These are phyloP conservation scores for Gobionotothen gibberifrons DNA, from an alignment of 2,797 vertebrate species.

Conservation along the genomic window DNA sequence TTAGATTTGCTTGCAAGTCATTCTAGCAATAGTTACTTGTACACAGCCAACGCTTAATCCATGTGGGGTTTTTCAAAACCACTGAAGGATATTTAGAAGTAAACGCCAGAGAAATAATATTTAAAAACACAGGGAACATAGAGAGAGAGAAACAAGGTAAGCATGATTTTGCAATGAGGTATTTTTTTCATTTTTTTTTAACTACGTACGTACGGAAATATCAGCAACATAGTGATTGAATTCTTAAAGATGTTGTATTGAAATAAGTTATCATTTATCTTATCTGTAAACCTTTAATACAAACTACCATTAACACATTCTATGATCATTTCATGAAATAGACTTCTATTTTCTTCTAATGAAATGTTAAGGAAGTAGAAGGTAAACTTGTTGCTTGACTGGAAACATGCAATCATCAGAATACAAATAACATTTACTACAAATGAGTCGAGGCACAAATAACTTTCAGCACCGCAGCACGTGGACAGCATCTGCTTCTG, in stretches of 20 bases:
- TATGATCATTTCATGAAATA: background rate
- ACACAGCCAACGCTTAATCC: conserved; percentile 36
- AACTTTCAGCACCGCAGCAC: conserved; percentile 67
- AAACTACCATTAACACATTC: background rate
- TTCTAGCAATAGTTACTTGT: conserved; percentile 40
- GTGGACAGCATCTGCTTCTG: conserved; percentile 48
- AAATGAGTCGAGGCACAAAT: conserved; percentile 24
- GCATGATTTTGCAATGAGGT: background rate
- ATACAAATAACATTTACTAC: conserved; percentile 29
- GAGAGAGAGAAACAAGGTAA: background rate
- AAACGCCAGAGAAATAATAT: conserved; percentile 10
- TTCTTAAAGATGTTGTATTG: background rate
- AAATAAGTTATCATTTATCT: background rate
- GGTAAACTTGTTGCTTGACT: background rate
- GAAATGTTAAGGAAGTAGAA: background rate
- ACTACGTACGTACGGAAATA: background rate
- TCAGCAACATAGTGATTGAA: background rate
- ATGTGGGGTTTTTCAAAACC: conserved; percentile 45
- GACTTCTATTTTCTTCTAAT: background rate
- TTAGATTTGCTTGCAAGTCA: conserved; percentile 37
- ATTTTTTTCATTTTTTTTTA: no score
- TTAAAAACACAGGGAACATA: conserved; percentile 1
- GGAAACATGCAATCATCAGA: conserved; percentile 10
- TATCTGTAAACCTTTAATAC: conserved; percentile 1
- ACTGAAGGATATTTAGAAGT: conserved; percentile 40